phyloP scores from a whole-genome alignment of 2,797 vertebrate genomes.

The Mus minutoides region DNA sequence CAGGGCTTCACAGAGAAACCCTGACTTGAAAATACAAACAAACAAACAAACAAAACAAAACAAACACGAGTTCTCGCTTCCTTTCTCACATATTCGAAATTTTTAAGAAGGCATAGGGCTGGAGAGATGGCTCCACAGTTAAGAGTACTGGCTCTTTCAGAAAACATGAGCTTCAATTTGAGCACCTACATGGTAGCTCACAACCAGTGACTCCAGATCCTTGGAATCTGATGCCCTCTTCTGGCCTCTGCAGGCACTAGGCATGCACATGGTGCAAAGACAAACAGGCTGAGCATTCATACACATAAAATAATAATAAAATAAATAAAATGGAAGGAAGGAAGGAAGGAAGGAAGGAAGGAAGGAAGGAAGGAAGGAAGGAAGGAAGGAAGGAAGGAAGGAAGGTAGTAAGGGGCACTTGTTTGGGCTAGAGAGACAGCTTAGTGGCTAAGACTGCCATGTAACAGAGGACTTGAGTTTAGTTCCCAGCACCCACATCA shows the following conservation, averaged over 20 bases:
- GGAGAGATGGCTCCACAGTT: not conserved
- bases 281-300: not conserved
- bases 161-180: not conserved
- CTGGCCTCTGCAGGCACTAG: not conserved
- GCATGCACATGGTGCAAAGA: not conserved
- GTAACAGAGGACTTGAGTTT: not conserved
- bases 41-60: not conserved
- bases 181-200: not conserved
- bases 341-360: no score
- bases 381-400: no score
- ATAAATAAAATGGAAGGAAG: no score
- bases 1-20: not conserved
- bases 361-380: no score
- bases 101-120: not conserved
- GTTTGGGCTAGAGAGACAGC: not conserved
- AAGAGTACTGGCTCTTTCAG: not conserved
- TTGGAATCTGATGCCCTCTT: not conserved
- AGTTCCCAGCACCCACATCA: not conserved
- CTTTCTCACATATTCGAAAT: constrained; percentile 25
- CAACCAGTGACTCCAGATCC: not conserved
- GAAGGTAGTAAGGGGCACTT: no score
- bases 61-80: not conserved
- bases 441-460: not conserved
- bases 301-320: not conserved
- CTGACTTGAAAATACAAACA: not conserved